These are phyloP conservation scores for Sebastes glaucus DNA, from an alignment of 2,797 vertebrate genomes.

Conservation along the genomic window DNA sequence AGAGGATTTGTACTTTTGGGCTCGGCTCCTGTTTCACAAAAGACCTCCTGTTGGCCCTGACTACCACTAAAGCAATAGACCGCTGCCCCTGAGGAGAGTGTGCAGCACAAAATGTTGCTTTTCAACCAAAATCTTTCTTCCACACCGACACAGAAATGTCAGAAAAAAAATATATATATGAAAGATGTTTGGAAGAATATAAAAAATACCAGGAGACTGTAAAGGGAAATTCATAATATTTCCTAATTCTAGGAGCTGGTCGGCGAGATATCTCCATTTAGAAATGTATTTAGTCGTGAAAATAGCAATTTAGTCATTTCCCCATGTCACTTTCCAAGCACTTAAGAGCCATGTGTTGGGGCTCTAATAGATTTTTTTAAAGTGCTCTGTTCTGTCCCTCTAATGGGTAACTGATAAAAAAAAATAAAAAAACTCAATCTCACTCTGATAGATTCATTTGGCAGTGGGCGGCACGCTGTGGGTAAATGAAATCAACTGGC, in stretches of 20 bases:
- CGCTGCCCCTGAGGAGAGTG: slow-evolving; percentile 30
- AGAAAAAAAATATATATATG: background rate
- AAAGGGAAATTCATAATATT: slow-evolving; percentile 46
- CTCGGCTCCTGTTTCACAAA: slow-evolving; percentile 18
- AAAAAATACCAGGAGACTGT: slow-evolving; percentile 8
- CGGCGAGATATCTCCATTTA: slow-evolving; percentile 59
- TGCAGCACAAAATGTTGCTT: slow-evolving; percentile 25
- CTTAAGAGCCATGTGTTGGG: slow-evolving; percentile 67
- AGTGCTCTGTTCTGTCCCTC: slow-evolving; percentile 72
- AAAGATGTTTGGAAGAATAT: background rate
- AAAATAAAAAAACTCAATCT: slow-evolving; percentile 30
- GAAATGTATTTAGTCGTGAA: slow-evolving; percentile 68
- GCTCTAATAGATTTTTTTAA: slow-evolving; percentile 76
- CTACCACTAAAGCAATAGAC: slow-evolving; percentile 27
- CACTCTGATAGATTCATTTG: slow-evolving; percentile 79
- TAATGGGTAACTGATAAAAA: slow-evolving; percentile 79
- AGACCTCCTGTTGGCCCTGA: slow-evolving; percentile 30
- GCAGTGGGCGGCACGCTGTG: slow-evolving; percentile 56
- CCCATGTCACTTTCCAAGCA: slow-evolving; percentile 75
- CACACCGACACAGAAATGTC: background rate
- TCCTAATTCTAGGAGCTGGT: slow-evolving; percentile 43
- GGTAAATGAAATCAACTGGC: slow-evolving; percentile 79
- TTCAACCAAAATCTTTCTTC: slow-evolving; percentile 21
- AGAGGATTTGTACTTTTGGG: slow-evolving; percentile 1
- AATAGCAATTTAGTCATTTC: slow-evolving; percentile 77